Base-by-base conservation (phyloP, 2,888 invertebrate species). In the Aspidiotus destructor region DNA sequence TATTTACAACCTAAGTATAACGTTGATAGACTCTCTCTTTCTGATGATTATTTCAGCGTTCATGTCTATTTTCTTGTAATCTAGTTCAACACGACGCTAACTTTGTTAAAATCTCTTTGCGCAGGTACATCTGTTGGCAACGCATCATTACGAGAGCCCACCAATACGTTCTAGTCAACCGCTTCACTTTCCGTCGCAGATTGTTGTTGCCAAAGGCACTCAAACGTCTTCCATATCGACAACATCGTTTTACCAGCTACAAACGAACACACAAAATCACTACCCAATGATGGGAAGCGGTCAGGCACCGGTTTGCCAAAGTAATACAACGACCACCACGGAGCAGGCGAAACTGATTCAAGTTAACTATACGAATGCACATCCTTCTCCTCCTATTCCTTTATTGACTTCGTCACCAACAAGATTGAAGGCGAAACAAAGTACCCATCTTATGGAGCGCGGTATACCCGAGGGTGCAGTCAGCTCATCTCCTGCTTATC, bases 101-200 rank as follows among this genome's bases (percentile, higher is more conserved):
- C 28, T 1, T 28, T 28, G 28, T 28, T 28, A 3, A 28, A 28
- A 28, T 28, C 28, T 28, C 5, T 28, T 28, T 28, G 72, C 80
- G 58, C 80, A 80, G 67, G 79, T 80, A 9, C 78, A 77, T 71
- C 72, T 76, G 44, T 73, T 77, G 70, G 74, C 75, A 13, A 74
- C 76, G 7, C 74, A 79, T 68, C 77, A 78, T 62, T 77, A 78
- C 69, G 79, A 79, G 68, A 78, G 78, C 64, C 78, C 79, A 2
- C 52, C 73, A 63, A 40, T 63, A 15, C 57, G 69, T 62, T 17
- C 60, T 70, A 48, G 68, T 70, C 48, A 67, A 71, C 58, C 71
- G 60, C 15, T 70, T 10, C 72, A 70, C 52, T 58, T 58, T n/a
- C 67, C 67, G 58, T 60, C 41, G 44, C 73, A 74, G 52, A 73